Base-by-base conservation (phyloP, 2,888 invertebrate species). In the Stenotaenia linearis region DNA sequence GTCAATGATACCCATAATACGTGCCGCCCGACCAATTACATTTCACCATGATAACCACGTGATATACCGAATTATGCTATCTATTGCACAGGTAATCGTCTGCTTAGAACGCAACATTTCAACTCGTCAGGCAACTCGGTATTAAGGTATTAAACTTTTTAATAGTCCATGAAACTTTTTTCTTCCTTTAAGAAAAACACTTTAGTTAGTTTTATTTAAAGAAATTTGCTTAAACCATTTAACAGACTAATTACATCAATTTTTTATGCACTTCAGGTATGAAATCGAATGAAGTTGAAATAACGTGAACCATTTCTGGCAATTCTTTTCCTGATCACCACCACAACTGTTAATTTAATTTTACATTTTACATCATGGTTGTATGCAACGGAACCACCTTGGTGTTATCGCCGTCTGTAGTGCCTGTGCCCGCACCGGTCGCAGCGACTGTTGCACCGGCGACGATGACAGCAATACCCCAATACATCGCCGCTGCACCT, bases 401-500 rank as follows among this genome's bases (percentile, higher is more conserved):
- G 15, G 56, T 78, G 5, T 25, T 78, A 18, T 78, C 78, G 1
- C 78, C 78, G 50, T 78, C 78, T 2, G 50, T 56, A 1, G 56
- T 78, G 4, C 77, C 77, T 21, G 77, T 77, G 6, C 77, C 77
- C 3, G 78, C 56, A n/a, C 78, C 78, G 18, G 45, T 45, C 2
- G 23, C 45, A 28, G 32, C 35, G 10, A 37, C 40, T 9, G 77
- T 77, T n/a, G 25, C 50, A 10, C 37, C 21, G 15, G 40, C 40
- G 5, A 37, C 77, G 25, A 12, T 40, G 9, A 75, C 75, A 5
- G 75, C 75, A 7, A 37, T 77, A 9, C 37, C 77, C 25, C 78
- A 78, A 56, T 78, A 45, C 56, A 50, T 78, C 50, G 56, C 78
- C 2, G 78, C 78, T 25, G 28, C 78, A 45, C 78, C 78, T 25